Evolutionary conservation across 2,888 invertebrate genomes (phyloP).

Genomic region (Lycaena phlaeas): DNA sequence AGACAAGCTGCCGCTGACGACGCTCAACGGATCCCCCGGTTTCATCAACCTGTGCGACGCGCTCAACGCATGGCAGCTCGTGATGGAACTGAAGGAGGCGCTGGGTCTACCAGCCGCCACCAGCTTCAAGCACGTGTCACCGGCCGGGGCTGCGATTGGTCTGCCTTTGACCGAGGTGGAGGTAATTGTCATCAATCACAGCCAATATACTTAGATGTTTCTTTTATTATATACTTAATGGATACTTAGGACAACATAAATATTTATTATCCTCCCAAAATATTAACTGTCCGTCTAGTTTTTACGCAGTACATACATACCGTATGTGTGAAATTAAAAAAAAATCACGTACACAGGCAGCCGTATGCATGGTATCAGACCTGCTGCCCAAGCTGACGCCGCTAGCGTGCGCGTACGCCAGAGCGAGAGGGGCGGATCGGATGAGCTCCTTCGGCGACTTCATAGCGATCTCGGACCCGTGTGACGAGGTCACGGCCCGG

Average conservation of each 20-base stretch:
- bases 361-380: slow-evolving; percentile 95
- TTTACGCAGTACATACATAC: too few species aligned
- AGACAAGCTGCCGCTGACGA: slow-evolving; percentile 85
- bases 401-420: slow-evolving; percentile 92
- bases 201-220: too few species aligned
- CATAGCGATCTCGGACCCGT: slow-evolving; percentile 91
- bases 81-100: slow-evolving; percentile 86
- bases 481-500: slow-evolving; percentile 91
- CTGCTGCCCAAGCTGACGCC: slow-evolving; percentile 81
- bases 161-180: slow-evolving; percentile 81
- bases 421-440: slow-evolving; percentile 97
- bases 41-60: slow-evolving; percentile 98
- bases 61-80: slow-evolving; percentile 97
- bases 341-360: too few species aligned
- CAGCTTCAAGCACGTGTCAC: slow-evolving; percentile 98
- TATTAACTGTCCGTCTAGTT: too few species aligned
- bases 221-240: too few species aligned
- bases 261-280: too few species aligned
- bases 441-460: slow-evolving; percentile 99
- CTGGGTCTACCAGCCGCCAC: slow-evolving; percentile 91
- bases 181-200: too few species aligned
- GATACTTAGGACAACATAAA: too few species aligned
- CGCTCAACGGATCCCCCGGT: slow-evolving; percentile 95
- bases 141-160: slow-evolving; percentile 96
- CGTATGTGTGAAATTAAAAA: too few species aligned